A percentile compares a stretch with the other conserved stretches of the same genome.
phyloP scores from a whole-genome alignment of 1,140 invertebrate species.

The Ostrea denselamellosa region DNA sequence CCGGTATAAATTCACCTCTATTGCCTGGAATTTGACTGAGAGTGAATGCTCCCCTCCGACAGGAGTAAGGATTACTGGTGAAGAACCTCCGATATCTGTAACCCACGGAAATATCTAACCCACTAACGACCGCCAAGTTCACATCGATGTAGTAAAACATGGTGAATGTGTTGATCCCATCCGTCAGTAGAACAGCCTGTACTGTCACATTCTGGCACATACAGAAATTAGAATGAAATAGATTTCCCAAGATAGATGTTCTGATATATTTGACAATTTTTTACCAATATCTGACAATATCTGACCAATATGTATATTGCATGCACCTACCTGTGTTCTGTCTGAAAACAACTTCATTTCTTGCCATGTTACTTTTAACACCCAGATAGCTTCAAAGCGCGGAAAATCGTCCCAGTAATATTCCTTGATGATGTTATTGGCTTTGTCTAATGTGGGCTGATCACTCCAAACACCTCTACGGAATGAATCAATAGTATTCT shows the following conservation, averaged over 20 bases:
- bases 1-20: neutral
- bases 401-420: neutral
- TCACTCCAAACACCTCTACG: neutral
- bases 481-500: neutral
- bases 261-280: too few relatives aligned
- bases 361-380: slow-evolving; percentile 18
- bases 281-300: too few relatives aligned
- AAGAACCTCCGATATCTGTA: slow-evolving; percentile 13
- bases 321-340: neutral
- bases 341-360: neutral
- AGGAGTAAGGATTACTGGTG: neutral
- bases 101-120: neutral
- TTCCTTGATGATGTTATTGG: neutral
- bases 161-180: slow-evolving; percentile 2
- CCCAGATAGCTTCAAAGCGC: neutral
- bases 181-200: neutral
- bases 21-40: slow-evolving; percentile 16
- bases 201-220: neutral
- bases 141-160: slow-evolving; percentile 22
- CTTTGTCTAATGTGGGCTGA: neutral
- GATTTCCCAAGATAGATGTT: too few relatives aligned
- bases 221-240: neutral
- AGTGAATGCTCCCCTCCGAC: neutral
- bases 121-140: neutral
- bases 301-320: neutral